A percentile compares a stretch with the other conserved stretches of the same genome.
These are phyloP conservation scores for Hipposideros armiger DNA, from an alignment of 2,113 vertebrate species.

Conservation along the genomic window DNA sequence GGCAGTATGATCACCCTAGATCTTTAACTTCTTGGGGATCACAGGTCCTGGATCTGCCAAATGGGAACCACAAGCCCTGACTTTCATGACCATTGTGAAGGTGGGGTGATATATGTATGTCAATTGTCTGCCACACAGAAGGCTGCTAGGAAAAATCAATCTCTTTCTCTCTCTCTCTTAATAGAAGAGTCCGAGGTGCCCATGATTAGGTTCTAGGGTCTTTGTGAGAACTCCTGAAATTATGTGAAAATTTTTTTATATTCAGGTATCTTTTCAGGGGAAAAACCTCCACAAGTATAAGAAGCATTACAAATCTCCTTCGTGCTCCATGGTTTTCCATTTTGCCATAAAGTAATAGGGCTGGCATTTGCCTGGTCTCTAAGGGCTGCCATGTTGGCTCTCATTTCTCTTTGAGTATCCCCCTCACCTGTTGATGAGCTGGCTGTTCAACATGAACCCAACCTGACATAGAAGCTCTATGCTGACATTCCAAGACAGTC, in stretches of 20 bases:
- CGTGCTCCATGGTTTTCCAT: neutral
- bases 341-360: neutral
- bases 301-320: neutral
- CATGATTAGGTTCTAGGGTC: neutral
- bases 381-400: neutral
- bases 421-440: neutral
- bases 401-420: slow-evolving; percentile 23
- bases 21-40: neutral
- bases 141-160: neutral
- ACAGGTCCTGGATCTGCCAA: neutral
- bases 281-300: neutral
- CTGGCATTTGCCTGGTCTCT: neutral
- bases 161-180: neutral
- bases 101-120: neutral
- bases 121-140: neutral
- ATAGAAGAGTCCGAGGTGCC: neutral
- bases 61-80: neutral
- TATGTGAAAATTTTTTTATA: neutral
- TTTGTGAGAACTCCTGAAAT: neutral
- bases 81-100: neutral
- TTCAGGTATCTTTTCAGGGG: neutral
- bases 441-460: neutral
- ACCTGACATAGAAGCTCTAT: neutral
- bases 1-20: neutral
- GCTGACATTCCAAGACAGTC: neutral